Percentiles rank a stretch among this genome's conserved stretches.
These are phyloP conservation scores for Sanderia malayensis DNA, from an alignment of 30 jellyfish, hydroid and myxozoan species.

Conservation along the genomic window DNA sequence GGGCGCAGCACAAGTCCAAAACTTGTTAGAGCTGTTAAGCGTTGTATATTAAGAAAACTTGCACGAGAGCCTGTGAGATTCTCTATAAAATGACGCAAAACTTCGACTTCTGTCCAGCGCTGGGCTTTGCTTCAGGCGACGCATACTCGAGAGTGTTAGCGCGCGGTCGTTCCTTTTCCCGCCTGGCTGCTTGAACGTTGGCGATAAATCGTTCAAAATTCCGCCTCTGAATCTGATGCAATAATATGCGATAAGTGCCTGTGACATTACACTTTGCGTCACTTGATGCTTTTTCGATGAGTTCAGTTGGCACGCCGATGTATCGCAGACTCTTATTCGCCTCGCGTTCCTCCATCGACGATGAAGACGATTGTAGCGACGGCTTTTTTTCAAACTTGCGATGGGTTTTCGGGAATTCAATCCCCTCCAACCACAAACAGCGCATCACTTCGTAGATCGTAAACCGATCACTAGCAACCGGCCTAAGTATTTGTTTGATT, in stretches of 20 bases:
- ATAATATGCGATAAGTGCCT: conserved; percentile 83
- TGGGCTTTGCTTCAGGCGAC: conserved; percentile 24
- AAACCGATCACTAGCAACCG: conserved; percentile 82
- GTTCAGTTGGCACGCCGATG: conserved; percentile 69
- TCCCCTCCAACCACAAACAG: conserved; percentile 88
- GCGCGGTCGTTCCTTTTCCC: conserved; percentile 51
- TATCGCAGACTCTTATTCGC: conserved; percentile 47
- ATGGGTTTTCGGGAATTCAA: conserved; percentile 60
- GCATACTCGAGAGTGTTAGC: conserved; percentile 30
- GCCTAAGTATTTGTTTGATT: conserved; percentile 69
- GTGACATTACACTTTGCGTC: conserved; percentile 69
- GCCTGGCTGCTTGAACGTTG: conserved; percentile 46
- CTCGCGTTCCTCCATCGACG: conserved; percentile 67
- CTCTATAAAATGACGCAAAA: conserved; percentile 65
- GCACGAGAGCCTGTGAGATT: too few relatives aligned
- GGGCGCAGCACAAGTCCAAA: too few relatives aligned
- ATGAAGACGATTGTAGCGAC: conserved; percentile 23
- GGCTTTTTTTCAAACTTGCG: conserved; percentile 63
- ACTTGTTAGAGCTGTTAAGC: too few relatives aligned
- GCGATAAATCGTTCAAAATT: conserved; percentile 61
- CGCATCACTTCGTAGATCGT: conserved; percentile 78
- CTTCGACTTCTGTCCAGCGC: conserved; percentile 51
- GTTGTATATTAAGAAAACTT: too few relatives aligned
- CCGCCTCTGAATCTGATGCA: conserved; percentile 82
- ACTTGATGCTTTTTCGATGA: conserved; percentile 47